Conservation (phyloP, 2,888 invertebrate species). For the Plagodis pulveraria region DNA sequence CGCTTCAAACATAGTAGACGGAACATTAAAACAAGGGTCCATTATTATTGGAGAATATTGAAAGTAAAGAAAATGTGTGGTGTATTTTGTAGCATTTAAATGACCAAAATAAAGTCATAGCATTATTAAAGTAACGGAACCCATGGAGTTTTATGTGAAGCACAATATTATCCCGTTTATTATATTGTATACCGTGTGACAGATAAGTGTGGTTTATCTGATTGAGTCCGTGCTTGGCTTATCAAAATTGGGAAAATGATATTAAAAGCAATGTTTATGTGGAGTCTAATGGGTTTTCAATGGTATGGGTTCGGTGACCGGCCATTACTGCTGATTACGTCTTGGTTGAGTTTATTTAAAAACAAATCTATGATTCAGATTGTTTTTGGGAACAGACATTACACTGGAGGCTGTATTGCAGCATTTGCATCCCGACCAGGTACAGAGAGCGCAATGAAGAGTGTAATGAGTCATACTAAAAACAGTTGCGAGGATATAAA, state of each 20-base stretch:
- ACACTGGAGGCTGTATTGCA: no score
- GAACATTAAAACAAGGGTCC: no score
- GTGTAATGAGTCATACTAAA: no score
- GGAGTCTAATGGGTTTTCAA: slow-evolving; percentile 14
- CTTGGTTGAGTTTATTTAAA: neutral
- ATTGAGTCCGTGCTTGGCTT: slow-evolving; percentile 20
- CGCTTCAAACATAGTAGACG: no score
- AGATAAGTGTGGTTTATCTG: slow-evolving; percentile 23
- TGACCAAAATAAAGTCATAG: no score
- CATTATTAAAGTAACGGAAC: neutral
- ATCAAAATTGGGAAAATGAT: slow-evolving; percentile 24
- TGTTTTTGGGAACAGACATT: no score
- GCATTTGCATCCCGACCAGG: no score
- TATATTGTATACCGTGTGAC: slow-evolving; percentile 15
- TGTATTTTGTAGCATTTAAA: neutral
- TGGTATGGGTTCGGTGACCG: slow-evolving; percentile 10
- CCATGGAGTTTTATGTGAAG: neutral
- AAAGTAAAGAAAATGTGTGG: neutral
- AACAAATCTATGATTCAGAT: neutral
- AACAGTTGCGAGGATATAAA: no score
- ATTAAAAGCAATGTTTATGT: slow-evolving; percentile 28
- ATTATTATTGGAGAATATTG: no score
- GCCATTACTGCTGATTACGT: slow-evolving; percentile 2
- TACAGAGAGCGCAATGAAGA: no score
- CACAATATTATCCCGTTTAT: neutral